Evolutionary conservation across 2,888 invertebrate species (phyloP).

Genomic region (Drosophila colorata): DNA sequence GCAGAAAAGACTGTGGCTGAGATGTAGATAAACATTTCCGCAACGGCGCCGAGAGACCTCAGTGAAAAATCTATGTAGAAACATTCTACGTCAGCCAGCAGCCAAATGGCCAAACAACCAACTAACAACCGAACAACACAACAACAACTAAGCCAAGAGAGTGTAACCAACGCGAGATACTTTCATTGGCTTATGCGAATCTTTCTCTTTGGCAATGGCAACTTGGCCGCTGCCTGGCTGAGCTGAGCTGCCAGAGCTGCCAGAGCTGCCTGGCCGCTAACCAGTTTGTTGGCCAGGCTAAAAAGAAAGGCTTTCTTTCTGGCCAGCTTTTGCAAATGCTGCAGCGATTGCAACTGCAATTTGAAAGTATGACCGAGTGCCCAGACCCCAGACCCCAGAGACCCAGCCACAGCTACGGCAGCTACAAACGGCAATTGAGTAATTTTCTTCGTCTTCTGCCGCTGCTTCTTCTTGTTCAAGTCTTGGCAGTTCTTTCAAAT

Average conservation of each 20-base stretch:
- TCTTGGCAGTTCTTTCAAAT: constrained; percentile 42
- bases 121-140: neutral
- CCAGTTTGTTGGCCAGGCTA: constrained; percentile 75
- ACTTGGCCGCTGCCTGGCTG: constrained; percentile 33
- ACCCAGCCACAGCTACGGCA: constrained; percentile 1
- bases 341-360: constrained; percentile 65
- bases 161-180: constrained; percentile 67
- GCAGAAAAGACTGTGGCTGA: constrained; percentile 61
- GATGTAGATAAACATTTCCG: constrained; percentile 78
- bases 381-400: constrained; percentile 27
- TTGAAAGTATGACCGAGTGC: constrained; percentile 78
- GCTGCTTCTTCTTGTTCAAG: constrained; percentile 31
- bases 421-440: constrained; percentile 56
- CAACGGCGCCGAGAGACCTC: constrained; percentile 58
- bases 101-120: constrained; percentile 28
- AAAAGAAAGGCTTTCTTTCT: constrained; percentile 84
- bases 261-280: constrained; percentile 42
- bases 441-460: constrained; percentile 44
- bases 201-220: constrained; percentile 61
- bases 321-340: constrained; percentile 41
- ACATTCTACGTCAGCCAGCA: constrained; percentile 61
- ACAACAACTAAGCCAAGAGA: constrained; percentile 60
- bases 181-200: constrained; percentile 74
- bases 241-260: neutral
- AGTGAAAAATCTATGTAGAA: constrained; percentile 74